phyloP scores from a whole-genome alignment of 2,888 invertebrate genomes.

The Lingula anatina region DNA sequence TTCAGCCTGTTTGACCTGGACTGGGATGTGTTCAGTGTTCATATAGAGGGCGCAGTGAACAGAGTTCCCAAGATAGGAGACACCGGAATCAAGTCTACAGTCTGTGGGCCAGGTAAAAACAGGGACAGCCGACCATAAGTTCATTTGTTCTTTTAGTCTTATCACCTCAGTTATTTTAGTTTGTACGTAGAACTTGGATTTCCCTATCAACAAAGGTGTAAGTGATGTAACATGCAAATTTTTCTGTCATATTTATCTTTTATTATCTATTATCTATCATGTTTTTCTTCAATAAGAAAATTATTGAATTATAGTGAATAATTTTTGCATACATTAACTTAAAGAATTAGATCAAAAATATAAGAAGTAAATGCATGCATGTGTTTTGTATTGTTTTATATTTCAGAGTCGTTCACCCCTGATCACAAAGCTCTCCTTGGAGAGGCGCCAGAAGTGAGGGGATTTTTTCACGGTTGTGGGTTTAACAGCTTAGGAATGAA shows the following conservation, averaged over 20 bases:
- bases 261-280: no score
- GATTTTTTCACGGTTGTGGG: constrained; percentile 79
- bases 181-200: no score
- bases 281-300: no score
- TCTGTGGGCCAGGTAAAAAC: constrained; percentile 68
- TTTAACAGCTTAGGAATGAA: constrained; percentile 91
- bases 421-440: constrained; percentile 86
- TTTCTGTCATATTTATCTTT: no score
- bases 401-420: constrained; percentile 77
- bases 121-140: background rate
- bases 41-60: constrained; percentile 65
- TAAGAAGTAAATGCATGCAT: background rate
- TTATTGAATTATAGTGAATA: no score
- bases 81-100: constrained; percentile 76
- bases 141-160: background rate
- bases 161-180: no score
- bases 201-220: no score
- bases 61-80: constrained; percentile 70
- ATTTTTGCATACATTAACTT: no score
- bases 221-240: no score
- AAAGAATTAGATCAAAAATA: no score
- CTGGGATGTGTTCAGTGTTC: constrained; percentile 76
- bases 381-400: background rate
- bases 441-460: constrained; percentile 56
- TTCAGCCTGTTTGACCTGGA: constrained; percentile 83